These are phyloP conservation scores for Listrodromus nycthemerus DNA, from an alignment of 2,888 invertebrate species.

Conservation along the genomic window DNA sequence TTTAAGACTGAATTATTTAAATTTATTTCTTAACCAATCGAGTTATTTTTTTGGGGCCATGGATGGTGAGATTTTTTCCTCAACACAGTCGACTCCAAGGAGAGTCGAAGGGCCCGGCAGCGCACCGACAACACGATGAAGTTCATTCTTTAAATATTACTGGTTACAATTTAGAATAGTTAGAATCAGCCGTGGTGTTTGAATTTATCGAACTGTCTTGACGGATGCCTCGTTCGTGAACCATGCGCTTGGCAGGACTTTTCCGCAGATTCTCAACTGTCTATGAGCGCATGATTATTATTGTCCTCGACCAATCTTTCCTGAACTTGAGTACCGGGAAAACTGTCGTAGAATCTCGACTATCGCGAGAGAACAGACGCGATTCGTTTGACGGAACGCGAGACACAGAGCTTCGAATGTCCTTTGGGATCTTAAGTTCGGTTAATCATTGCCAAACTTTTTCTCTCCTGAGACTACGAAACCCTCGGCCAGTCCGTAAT, in stretches of 20 bases:
- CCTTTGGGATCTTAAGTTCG: conserved; percentile 70
- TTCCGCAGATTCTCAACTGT: conserved; percentile 69
- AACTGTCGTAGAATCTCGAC: neutral
- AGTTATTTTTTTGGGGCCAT: conserved; percentile 55
- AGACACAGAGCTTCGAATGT: conserved; percentile 68
- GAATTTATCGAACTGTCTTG: conserved; percentile 23
- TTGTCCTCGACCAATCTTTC: conserved; percentile 45
- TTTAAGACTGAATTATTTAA: neutral
- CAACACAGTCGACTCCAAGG: conserved; percentile 47
- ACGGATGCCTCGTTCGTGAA: conserved; percentile 20
- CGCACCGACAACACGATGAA: conserved; percentile 38
- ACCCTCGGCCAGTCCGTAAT: conserved; percentile 76
- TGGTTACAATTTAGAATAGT: conserved; percentile 67
- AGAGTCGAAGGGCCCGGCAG: conserved; percentile 58
- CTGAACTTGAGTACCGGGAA: neutral
- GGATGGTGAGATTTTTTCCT: conserved; percentile 47
- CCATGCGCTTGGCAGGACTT: conserved; percentile 31
- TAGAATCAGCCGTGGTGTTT: conserved; percentile 7
- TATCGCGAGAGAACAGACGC: neutral
- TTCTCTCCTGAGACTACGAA: conserved; percentile 75
- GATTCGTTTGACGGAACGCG: conserved; percentile 55
- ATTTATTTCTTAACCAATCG: conserved; percentile 63
- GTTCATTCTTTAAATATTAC: conserved; percentile 65
- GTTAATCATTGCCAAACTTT: conserved; percentile 82
- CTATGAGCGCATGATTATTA: conserved; percentile 46